Percentiles rank a stretch among this genome's conserved stretches.
Evolutionary conservation across 2,888 invertebrate species (phyloP).

Genomic region (Mesorhabditis belari): DNA sequence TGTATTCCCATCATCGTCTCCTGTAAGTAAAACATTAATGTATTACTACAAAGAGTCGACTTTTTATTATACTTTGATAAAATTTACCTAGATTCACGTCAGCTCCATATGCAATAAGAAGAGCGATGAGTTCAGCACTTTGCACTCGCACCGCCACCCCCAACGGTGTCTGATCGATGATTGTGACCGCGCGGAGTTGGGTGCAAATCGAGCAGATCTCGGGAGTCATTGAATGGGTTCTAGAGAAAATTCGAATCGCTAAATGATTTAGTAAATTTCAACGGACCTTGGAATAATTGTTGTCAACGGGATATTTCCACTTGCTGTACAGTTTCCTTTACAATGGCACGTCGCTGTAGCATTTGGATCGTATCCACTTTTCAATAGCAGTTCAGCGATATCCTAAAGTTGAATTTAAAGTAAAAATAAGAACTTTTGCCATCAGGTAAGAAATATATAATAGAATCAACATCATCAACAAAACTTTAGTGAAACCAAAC

Average conservation of each 20-base stretch:
- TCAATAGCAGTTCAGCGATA: slow-evolving; percentile 57
- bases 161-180: slow-evolving; percentile 59
- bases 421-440: no score
- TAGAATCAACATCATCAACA: no score
- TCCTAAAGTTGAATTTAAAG: slow-evolving; percentile 18
- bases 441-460: no score
- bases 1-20: slow-evolving; percentile 61
- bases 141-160: slow-evolving; percentile 61
- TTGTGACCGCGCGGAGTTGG: slow-evolving; percentile 56
- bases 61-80: no score
- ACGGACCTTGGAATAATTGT: slow-evolving; percentile 44
- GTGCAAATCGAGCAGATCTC: slow-evolving; percentile 58
- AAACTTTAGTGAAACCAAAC: no score
- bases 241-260: slow-evolving; percentile 14
- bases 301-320: slow-evolving; percentile 46
- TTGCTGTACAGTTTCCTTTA: slow-evolving; percentile 47
- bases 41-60: no score
- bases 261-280: not conserved
- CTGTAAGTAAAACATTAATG: no score
- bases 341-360: slow-evolving; percentile 56
- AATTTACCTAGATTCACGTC: slow-evolving; percentile 57
- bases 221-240: slow-evolving; percentile 45
- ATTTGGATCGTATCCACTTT: slow-evolving; percentile 59
- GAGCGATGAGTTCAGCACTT: slow-evolving; percentile 59
- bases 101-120: slow-evolving; percentile 62